Conservation (phyloP, 2,888 invertebrate genomes). For the Sycophila texana region DNA sequence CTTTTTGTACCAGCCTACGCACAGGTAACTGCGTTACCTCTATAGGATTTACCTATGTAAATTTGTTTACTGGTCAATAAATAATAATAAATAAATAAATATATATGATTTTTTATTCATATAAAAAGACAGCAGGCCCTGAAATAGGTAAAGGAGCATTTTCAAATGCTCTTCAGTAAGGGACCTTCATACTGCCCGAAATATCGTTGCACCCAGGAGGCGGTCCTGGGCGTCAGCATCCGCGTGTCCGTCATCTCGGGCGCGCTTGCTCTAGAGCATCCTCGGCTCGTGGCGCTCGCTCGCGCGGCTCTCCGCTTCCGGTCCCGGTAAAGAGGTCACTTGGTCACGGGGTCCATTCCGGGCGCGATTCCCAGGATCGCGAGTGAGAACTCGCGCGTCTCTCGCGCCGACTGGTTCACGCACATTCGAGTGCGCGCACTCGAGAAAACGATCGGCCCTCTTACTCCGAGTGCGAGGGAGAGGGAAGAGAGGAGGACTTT, state of each 20-base stretch:
- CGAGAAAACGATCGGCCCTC: constrained; percentile 33
- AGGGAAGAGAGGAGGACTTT: too few relatives aligned
- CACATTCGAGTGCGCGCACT: constrained; percentile 18
- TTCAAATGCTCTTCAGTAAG: too few relatives aligned
- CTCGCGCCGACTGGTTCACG: constrained; percentile 46
- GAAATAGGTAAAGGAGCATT: too few relatives aligned
- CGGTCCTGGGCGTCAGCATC: background rate
- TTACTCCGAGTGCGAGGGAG: constrained; percentile 1
- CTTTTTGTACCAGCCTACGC: too few relatives aligned
- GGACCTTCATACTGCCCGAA: too few relatives aligned
- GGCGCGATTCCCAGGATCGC: constrained; percentile 71
- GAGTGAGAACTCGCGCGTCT: constrained; percentile 67
- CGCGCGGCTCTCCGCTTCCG: constrained; percentile 67
- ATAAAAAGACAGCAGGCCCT: too few relatives aligned
- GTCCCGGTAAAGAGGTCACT: constrained; percentile 73
- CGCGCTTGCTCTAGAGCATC: background rate
- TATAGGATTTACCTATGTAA: too few relatives aligned
- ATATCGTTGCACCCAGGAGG: too few relatives aligned
- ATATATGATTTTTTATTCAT: too few relatives aligned
- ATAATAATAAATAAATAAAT: too few relatives aligned
- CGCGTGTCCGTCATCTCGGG: background rate
- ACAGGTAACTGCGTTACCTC: too few relatives aligned
- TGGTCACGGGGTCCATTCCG: constrained; percentile 74
- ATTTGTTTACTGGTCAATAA: too few relatives aligned
- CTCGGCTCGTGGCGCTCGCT: background rate